A percentile compares a stretch with the other conserved stretches of the same genome.
Conservation (phyloP, 2,888 invertebrate species). For the Caenorhabditis imperialis region DNA sequence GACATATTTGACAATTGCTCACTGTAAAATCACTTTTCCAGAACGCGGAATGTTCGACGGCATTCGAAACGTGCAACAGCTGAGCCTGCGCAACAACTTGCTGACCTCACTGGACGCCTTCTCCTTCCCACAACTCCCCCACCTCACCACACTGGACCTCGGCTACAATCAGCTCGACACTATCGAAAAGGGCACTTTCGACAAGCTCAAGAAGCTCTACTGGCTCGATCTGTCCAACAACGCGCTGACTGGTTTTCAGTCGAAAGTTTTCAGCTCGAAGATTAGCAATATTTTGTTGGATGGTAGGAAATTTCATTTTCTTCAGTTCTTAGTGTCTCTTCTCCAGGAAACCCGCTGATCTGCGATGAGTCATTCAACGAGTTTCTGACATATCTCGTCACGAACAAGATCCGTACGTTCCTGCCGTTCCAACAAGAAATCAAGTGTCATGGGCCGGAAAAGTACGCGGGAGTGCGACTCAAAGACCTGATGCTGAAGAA, state of each 20-base stretch:
- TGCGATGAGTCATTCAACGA: constrained; percentile 75
- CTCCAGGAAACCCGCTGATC: constrained; percentile 69
- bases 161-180: constrained; percentile 85
- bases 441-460: constrained; percentile 69
- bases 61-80: constrained; percentile 83
- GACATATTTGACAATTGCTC: neutral
- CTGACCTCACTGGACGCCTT: constrained; percentile 57
- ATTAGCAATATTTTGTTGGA: constrained; percentile 73
- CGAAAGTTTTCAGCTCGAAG: constrained; percentile 67
- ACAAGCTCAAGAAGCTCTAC: constrained; percentile 64
- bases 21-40: constrained; percentile 31
- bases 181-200: constrained; percentile 82
- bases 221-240: constrained; percentile 77
- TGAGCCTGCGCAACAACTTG: constrained; percentile 70
- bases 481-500: constrained; percentile 77
- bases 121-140: constrained; percentile 67
- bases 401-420: constrained; percentile 74
- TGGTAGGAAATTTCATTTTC: constrained; percentile 60
- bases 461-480: constrained; percentile 64
- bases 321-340: neutral
- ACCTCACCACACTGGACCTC: constrained; percentile 71
- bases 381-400: constrained; percentile 68
- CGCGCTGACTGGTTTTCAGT: constrained; percentile 61
- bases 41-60: constrained; percentile 80
- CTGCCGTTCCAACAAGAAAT: constrained; percentile 75